Conservation (phyloP, 1,140 invertebrate species). For the Tenebrio molitor region DNA sequence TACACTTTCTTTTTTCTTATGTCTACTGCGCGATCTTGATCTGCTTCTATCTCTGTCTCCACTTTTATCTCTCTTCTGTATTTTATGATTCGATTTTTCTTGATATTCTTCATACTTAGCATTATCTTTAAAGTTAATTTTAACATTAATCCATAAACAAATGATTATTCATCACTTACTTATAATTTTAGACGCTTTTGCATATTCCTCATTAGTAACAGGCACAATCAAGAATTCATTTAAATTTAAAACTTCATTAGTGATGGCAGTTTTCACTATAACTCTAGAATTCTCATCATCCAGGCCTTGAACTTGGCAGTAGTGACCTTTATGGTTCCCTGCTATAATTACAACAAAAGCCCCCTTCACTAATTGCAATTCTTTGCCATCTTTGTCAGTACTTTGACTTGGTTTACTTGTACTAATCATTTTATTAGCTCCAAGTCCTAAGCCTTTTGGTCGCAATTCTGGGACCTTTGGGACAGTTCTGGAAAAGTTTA, state of each 20-base stretch:
- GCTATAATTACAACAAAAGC: slow-evolving; percentile 79
- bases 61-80: neutral
- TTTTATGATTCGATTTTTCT: slow-evolving; percentile 66
- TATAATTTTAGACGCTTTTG: slow-evolving; percentile 84
- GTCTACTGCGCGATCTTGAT: slow-evolving; percentile 16
- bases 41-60: slow-evolving; percentile 6
- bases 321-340: slow-evolving; percentile 81
- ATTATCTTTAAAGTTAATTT: slow-evolving; percentile 72
- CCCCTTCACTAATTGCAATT: slow-evolving; percentile 70
- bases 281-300: slow-evolving; percentile 88
- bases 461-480: slow-evolving; percentile 71
- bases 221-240: slow-evolving; percentile 84
- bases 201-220: slow-evolving; percentile 83
- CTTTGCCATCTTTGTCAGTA: slow-evolving; percentile 68
- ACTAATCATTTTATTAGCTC: slow-evolving; percentile 81
- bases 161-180: slow-evolving; percentile 71
- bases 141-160: neutral
- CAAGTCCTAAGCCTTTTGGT: slow-evolving; percentile 93
- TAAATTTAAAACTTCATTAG: slow-evolving; percentile 77
- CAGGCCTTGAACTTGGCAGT: slow-evolving; percentile 87
- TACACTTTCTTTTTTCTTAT: too few species aligned
- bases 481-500: slow-evolving; percentile 66
- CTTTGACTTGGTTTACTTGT: slow-evolving; percentile 67
- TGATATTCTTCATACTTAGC: slow-evolving; percentile 79
- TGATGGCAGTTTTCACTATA: slow-evolving; percentile 83